Evolutionary conservation across 2,113 vertebrate genomes (phyloP), one percentile per base, ranked within the genome.

Genomic region (Falcunculus frontatus): DNA sequence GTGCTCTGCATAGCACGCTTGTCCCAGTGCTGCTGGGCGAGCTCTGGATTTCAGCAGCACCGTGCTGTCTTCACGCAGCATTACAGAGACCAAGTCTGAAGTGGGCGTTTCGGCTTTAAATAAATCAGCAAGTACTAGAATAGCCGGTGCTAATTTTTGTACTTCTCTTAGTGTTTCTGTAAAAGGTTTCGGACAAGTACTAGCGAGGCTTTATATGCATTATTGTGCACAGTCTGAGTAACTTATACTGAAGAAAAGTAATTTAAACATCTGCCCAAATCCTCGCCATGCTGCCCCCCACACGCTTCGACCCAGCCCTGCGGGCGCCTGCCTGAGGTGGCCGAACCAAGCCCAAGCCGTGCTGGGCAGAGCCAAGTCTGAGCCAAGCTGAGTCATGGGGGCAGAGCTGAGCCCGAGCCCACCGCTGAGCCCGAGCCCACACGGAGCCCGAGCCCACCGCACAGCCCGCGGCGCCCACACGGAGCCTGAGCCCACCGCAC

Each of bases 221-320:
- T 62, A 46, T 10, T 60, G 41, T 35, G 12, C 1, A 0, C 29
- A 13, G 25, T 39, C 50, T 41, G 39, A 32, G 30, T 52, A 60
- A 60, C 8, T 65, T n/a, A 16, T 16, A 44, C 26, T 17, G 23
- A 63, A 53, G 22, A 42, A 57, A 72, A 56, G 13, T 8, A 23
- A 41, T 33, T 33, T 53, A 35, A 69, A 29, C 3, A 26, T 11
- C 13, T 22, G 11, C 26, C 14, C 22, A 13, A 8, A 27, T 55
- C 17, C 13, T 15, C 1, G 9, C 22, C 39, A 1, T 39, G 30
- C 16, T 39, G 3, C 9, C 6, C 32, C 8, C 8, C 22, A 4
- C 37, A 4, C 9, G 6, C 5, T 26, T 8, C 10, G 13, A 17
- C 35, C 16, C 29, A 5, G 19, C 12, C 27, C 67, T 5, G 47